Evolutionary conservation across 92 coral and sea anemone genomes (phyloP), one percentile per base, ranked within the genome.

Genomic region (Epizoanthus stellaris): DNA sequence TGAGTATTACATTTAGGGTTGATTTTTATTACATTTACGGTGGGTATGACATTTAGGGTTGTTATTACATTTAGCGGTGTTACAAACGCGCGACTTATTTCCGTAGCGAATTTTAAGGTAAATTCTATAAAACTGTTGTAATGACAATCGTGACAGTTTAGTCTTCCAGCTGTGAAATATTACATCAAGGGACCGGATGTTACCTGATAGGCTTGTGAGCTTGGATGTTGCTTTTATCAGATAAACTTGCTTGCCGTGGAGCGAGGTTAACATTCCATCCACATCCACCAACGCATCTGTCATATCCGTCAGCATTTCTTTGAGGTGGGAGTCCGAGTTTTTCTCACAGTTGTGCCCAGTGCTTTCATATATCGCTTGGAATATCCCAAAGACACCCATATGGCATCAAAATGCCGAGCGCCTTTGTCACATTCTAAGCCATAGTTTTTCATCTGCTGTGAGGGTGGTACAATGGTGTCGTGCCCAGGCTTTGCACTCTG

Each of bases 401-500:
- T n/a, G 34, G 13, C 52, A 58, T 19, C 17, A 34, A 53, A 85
- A 76, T 3, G 75, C 67, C 17, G 81, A 45, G 3, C 56, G 59
- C 0, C 68, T 52, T 63, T 63, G 39, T 16, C 88, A 54, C 1
- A 17, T 8, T 13, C 38, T 34, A 1, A 85, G 68, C 88, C 88
- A 85, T 11, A 49, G 17, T 63, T 20, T 38, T 36, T 85, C 82
- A 52, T 75, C 57, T 4, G 82, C 20, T 10, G 88, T 12, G 0
- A 77, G 15, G 5, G 40, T 53, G 19, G 19, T 62, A 21, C 83
- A 85, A 7, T 66, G 52, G 16, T 25, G 12, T 34, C 17, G 21
- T 4, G 88, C 88, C 88, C 88, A 84, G 7, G 61, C 16, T 40
- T 84, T 84, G 73, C 88, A 84, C 73, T 73, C 87, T 1, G 60